Percentiles rank a stretch among this genome's conserved stretches.
Evolutionary conservation across 2,797 vertebrate genomes (phyloP).

Genomic region (Orestias chungarensis): DNA sequence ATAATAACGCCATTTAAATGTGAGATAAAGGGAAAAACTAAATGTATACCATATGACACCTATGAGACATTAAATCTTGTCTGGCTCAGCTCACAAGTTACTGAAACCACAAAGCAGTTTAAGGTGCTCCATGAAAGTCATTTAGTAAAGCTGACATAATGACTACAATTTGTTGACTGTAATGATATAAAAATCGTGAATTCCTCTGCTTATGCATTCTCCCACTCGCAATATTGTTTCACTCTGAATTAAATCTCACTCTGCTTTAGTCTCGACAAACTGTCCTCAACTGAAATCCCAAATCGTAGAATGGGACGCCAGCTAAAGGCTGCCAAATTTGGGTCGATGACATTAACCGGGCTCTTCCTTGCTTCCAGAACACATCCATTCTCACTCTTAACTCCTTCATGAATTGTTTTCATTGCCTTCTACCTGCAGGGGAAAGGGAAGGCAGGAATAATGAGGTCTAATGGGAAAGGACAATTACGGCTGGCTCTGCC

Average conservation of each 20-base stretch:
- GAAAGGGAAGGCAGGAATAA: conserved; percentile 26
- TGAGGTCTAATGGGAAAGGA: conserved; percentile 42
- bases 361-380: conserved; percentile 23
- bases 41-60: not conserved
- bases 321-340: conserved; percentile 5
- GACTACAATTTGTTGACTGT: not conserved
- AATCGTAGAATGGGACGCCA: conserved; percentile 4
- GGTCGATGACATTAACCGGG: conserved; percentile 17
- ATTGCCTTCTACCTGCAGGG: conserved; percentile 37
- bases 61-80: not conserved
- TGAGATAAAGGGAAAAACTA: not conserved
- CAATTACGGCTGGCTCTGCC: conserved; percentile 12
- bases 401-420: conserved; percentile 38
- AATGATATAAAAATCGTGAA: not conserved
- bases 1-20: not conserved
- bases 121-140: not conserved
- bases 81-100: not conserved
- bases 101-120: not conserved
- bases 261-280: conserved; percentile 1
- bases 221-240: not conserved
- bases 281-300: conserved; percentile 1
- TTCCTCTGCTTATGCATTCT: not conserved
- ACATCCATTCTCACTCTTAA: conserved; percentile 18
- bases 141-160: not conserved
- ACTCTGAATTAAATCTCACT: not conserved